A percentile compares a stretch with the other conserved stretches of the same genome.
These are phyloP conservation scores for Taxidea taxus DNA, from an alignment of 2,113 vertebrate genomes.

Conservation along the genomic window DNA sequence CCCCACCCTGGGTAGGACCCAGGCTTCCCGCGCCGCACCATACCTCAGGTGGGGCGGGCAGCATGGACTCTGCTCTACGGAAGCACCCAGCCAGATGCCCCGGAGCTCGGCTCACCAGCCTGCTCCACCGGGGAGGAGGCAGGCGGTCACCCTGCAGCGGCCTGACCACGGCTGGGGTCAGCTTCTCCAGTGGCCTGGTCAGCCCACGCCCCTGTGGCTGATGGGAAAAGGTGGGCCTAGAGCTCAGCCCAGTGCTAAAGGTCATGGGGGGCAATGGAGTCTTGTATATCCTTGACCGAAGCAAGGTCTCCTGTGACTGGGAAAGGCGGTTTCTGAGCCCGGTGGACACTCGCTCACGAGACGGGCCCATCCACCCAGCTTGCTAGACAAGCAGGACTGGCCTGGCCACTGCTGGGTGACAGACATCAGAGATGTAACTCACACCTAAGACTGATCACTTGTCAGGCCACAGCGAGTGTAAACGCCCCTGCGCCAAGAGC, in stretches of 20 bases:
- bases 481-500: accelerated
- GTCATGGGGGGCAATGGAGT: neutral
- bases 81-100: neutral
- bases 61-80: neutral
- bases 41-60: neutral
- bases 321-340: neutral
- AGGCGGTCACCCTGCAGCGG: neutral
- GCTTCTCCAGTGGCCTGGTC: neutral
- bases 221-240: neutral
- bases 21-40: neutral
- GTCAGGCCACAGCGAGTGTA: neutral
- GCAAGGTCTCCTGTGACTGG: neutral
- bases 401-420: neutral
- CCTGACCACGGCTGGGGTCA: neutral
- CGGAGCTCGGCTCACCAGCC: neutral
- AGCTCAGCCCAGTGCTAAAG: neutral
- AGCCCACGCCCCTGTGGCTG: neutral
- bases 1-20: neutral
- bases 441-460: neutral
- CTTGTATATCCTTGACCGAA: neutral
- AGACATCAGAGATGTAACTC: neutral
- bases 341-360: neutral
- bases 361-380: neutral
- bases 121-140: accelerated
- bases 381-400: neutral